These are phyloP conservation scores for Zophobas morio DNA, from an alignment of 1,140 invertebrate genomes.

Conservation along the genomic window DNA sequence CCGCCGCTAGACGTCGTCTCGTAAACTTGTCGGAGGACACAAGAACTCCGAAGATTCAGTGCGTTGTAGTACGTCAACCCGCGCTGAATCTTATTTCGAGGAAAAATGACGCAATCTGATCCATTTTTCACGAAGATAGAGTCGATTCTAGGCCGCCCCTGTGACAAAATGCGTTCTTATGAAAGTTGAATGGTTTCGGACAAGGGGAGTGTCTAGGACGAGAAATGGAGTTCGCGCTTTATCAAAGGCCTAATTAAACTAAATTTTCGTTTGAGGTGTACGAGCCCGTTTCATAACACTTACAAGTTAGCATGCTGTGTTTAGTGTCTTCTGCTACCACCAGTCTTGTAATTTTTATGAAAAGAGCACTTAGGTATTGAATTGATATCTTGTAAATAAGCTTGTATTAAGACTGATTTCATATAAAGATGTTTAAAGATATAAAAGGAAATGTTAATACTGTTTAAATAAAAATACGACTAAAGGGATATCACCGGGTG, in stretches of 20 bases:
- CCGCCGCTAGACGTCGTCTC: not conserved
- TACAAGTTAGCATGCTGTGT: not conserved
- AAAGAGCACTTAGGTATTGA: not conserved
- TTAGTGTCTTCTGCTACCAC: not conserved
- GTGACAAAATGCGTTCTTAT: no score
- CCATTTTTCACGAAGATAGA: no score
- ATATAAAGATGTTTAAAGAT: constrained; percentile 16
- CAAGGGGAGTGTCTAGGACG: not conserved
- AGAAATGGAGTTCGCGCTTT: not conserved
- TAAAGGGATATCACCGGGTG: not conserved
- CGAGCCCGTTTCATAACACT: constrained; percentile 37
- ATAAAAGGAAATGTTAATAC: constrained; percentile 29
- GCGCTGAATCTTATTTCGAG: no score
- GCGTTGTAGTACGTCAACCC: no score
- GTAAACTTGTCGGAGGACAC: not conserved
- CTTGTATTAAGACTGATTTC: constrained; percentile 47
- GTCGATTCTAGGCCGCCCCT: no score
- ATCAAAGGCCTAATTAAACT: constrained; percentile 8
- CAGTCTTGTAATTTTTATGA: not conserved
- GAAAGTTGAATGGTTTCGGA: not conserved
- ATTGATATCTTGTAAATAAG: constrained; percentile 43
- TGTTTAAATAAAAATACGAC: not conserved
- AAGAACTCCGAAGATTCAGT: no score
- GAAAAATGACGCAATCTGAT: no score
- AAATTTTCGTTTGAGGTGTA: constrained; percentile 22